A percentile compares a stretch with the other conserved stretches of the same genome.
Evolutionary conservation across 2,888 invertebrate genomes (phyloP).

Genomic region (Elmis aenea): DNA sequence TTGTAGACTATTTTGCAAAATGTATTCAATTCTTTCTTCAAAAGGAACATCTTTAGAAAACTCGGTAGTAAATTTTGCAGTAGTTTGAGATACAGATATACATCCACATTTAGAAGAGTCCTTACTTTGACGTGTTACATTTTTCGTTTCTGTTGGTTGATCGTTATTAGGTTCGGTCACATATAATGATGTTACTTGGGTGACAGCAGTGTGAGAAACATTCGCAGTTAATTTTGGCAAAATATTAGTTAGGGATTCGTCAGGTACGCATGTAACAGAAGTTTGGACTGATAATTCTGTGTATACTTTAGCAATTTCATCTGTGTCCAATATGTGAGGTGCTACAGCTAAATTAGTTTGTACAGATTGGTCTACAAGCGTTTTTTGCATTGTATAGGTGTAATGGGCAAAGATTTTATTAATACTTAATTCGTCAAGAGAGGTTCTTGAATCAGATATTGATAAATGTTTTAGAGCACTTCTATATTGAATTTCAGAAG

Average conservation of each 20-base stretch:
- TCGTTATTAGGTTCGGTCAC: neutral
- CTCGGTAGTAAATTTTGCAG: slow-evolving; percentile 4
- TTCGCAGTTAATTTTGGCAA: slow-evolving; percentile 17
- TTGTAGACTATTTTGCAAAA: slow-evolving; percentile 7
- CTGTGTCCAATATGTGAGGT: slow-evolving; percentile 28
- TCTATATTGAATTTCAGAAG: neutral
- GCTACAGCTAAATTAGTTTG: slow-evolving; percentile 29
- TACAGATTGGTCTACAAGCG: slow-evolving; percentile 10
- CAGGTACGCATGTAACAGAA: slow-evolving; percentile 25
- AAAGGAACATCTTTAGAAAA: slow-evolving; percentile 5
- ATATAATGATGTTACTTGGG: neutral
- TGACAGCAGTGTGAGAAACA: slow-evolving; percentile 13
- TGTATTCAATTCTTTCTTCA: slow-evolving; percentile 10
- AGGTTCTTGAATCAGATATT: neutral
- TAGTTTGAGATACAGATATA: slow-evolving; percentile 1
- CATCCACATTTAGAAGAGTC: neutral
- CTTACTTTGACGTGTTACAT: neutral
- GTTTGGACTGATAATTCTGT: slow-evolving; percentile 25
- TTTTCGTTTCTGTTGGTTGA: neutral
- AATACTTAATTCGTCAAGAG: neutral
- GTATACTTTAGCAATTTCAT: slow-evolving; percentile 27
- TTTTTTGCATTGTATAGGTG: slow-evolving; percentile 1
- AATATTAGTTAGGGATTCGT: slow-evolving; percentile 20
- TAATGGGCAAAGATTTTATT: neutral
- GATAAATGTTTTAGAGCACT: neutral